Percentiles rank a stretch among this genome's conserved stretches.
Evolutionary conservation across 2,797 vertebrate genomes (phyloP).

Genomic region (Molossus molossus): DNA sequence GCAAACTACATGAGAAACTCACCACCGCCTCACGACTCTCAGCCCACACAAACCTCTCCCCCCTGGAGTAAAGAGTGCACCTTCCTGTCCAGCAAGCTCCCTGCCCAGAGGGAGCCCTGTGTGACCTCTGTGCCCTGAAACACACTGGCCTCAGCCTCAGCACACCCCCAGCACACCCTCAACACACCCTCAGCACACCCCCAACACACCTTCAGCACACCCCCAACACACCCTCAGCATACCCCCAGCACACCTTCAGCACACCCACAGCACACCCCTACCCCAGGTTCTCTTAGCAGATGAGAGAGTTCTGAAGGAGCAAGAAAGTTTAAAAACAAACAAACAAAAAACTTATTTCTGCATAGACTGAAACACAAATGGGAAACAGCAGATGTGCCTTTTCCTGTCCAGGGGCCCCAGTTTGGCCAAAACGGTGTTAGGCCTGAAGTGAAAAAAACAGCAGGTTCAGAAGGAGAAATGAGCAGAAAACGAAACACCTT

Average conservation of each 20-base stretch:
- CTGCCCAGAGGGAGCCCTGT: background rate
- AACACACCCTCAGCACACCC: background rate
- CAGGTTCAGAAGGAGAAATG: background rate
- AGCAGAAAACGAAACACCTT: background rate
- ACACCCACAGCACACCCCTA: background rate
- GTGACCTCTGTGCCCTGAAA: background rate
- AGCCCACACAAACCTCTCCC: background rate
- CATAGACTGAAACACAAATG: background rate
- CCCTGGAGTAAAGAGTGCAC: background rate
- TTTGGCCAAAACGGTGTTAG: background rate
- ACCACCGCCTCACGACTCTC: background rate
- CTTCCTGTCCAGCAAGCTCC: background rate
- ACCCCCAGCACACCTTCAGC: background rate
- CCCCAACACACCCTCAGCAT: background rate
- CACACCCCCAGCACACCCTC: background rate
- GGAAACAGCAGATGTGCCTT: background rate
- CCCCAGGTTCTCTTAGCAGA: background rate
- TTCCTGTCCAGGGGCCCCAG: background rate
- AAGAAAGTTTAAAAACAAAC: background rate
- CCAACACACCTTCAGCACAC: background rate
- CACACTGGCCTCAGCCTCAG: background rate
- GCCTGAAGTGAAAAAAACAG: background rate
- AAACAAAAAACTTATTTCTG: background rate
- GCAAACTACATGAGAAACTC: background rate
- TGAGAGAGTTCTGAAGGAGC: constrained; percentile 1